Base-by-base conservation (phyloP, 2,797 vertebrate species). In the Alfaro cultratus region DNA sequence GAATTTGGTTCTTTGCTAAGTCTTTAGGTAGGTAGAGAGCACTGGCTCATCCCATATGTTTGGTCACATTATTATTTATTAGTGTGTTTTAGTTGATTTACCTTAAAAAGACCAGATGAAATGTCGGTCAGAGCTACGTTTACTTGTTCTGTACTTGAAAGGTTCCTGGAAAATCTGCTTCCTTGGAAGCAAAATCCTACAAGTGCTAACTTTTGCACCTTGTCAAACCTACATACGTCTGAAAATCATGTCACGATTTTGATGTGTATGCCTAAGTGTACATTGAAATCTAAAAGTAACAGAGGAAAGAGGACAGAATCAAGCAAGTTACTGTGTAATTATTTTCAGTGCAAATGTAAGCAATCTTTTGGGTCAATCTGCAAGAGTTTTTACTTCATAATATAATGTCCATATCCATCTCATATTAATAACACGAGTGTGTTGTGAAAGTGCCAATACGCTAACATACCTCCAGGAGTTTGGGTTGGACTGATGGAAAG, bases 391-490 rank as follows among this genome's bases (percentile, higher is more conserved):
- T 26, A 23, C 23, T 39, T 53, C 21, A 45, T 68, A 85, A 73
- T 57, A 68, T 39, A 87, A 79, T 82, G 79, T 87, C 53, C 78
- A 80, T 75, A 57, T 62, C 71, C 82, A 90, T 91, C 86, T 88
- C 86, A 93, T 93, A 93, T 94, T 94, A 90, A 92, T 90, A 89
- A 87, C 74, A 77, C 43, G 81, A 82, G 80, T 82, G 79, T 83
- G 81, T 85, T 85, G 90, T 88, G 84, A 82, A 77, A 72, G 79
- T 26, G 86, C 89, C 87, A 89, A 74, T 73, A 80, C 15, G 85
- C 87, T 86, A 89, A 85, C 77, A 87, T 84, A 94, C 93, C 91
- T 94, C 88, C 89, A 90, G 88, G 84, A 88, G 74, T 89, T 84
- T 80, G 72, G 86, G 78, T 87, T 84, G 87, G 89, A 89, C 80